These are phyloP conservation scores for Bolborhynchus lineola DNA, from an alignment of 2,113 vertebrate species.

Conservation along the genomic window DNA sequence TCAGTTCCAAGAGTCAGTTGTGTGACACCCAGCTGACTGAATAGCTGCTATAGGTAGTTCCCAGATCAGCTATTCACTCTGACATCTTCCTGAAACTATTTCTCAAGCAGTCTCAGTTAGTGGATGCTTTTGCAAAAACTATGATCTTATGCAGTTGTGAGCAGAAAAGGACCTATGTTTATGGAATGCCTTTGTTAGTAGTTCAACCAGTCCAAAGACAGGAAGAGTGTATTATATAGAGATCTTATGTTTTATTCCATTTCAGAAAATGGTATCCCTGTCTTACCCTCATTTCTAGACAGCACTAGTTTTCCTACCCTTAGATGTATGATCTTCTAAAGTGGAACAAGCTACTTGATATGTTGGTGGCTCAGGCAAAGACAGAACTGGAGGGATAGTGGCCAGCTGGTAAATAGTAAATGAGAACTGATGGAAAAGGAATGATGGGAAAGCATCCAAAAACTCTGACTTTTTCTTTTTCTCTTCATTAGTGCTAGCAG, in stretches of 20 bases:
- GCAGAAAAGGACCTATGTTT: neutral
- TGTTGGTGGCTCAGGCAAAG: neutral
- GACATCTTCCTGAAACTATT: neutral
- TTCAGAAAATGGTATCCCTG: neutral
- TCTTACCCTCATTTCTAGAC: neutral
- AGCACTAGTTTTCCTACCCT: neutral
- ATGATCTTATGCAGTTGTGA: neutral
- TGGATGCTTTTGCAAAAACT: neutral
- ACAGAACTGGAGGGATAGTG: neutral
- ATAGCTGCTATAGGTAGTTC: neutral
- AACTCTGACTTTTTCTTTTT: neutral
- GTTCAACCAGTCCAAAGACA: neutral
- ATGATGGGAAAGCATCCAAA: neutral
- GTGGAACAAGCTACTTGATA: neutral
- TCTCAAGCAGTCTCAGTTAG: neutral
- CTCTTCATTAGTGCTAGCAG: neutral
- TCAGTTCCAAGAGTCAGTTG: neutral
- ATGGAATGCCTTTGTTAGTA: neutral
- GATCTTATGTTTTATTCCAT: neutral
- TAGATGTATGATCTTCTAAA: neutral
- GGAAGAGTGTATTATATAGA: neutral
- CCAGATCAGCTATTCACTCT: neutral
- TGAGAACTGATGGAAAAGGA: neutral
- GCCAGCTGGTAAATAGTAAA: neutral
- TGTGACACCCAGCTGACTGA: neutral